Conservation (phyloP, 2,797 vertebrate species). For the Trachops cirrhosus region DNA sequence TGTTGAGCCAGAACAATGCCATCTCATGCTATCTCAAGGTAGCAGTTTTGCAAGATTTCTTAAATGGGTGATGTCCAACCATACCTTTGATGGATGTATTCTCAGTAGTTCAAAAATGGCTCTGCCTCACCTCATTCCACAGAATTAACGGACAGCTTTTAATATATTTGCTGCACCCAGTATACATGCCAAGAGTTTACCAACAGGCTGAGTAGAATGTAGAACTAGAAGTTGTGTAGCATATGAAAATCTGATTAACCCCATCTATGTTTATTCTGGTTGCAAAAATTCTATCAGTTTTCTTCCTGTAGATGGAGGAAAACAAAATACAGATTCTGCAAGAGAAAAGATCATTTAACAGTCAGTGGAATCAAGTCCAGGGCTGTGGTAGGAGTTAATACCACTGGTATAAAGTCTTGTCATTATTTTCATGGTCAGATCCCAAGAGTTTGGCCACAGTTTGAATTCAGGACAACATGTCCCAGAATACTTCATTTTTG, state of each 20-base stretch:
- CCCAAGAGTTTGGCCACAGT: not conserved
- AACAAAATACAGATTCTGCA: not conserved
- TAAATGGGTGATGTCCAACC: not conserved
- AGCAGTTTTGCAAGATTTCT: not conserved
- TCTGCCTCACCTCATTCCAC: not conserved
- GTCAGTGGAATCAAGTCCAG: not conserved
- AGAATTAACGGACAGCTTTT: not conserved
- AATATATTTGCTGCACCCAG: not conserved
- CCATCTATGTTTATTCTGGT: not conserved
- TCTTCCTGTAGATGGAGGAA: not conserved
- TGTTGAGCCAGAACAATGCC: not conserved
- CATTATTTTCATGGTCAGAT: not conserved
- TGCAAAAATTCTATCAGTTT: not conserved
- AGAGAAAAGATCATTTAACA: not conserved
- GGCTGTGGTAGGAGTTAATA: not conserved
- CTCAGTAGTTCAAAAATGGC: not conserved
- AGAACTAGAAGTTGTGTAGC: not conserved
- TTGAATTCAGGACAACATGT: not conserved
- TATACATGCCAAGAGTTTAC: not conserved
- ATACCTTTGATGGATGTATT: not conserved
- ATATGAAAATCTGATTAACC: not conserved
- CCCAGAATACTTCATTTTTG: not conserved
- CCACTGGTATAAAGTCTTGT: not conserved
- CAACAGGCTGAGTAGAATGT: not conserved
- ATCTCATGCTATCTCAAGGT: not conserved